Evolutionary conservation across 2,888 invertebrate genomes (phyloP).

Genomic region (Nowickia ferox): DNA sequence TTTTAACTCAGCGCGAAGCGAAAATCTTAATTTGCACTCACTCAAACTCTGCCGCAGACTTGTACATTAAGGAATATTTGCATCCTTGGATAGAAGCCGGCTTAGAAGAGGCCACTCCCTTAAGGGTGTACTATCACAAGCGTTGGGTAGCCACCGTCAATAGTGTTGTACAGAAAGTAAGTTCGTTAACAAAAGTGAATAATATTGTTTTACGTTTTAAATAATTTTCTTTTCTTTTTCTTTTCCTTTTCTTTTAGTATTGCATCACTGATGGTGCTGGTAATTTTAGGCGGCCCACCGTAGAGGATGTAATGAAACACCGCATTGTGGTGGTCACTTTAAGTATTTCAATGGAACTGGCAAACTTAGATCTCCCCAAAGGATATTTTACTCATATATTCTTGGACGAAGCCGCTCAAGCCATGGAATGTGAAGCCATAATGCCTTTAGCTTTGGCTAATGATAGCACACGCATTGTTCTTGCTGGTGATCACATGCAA

Average conservation of each 20-base stretch:
- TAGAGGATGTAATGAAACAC: constrained; percentile 88
- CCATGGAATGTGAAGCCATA: constrained; percentile 93
- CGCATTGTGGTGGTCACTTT: constrained; percentile 91
- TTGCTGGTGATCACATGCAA: constrained; percentile 94
- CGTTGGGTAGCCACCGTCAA: constrained; percentile 91
- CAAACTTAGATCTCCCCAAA: constrained; percentile 87
- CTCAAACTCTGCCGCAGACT: constrained; percentile 93
- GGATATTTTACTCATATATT: constrained; percentile 90
- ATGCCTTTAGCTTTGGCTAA: constrained; percentile 90
- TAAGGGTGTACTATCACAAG: constrained; percentile 91
- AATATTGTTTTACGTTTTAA: background rate
- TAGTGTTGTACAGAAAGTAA: constrained; percentile 87
- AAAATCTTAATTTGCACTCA: constrained; percentile 92
- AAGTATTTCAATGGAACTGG: constrained; percentile 90
- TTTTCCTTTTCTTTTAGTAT: constrained; percentile 84
- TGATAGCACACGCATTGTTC: constrained; percentile 88
- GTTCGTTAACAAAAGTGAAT: constrained; percentile 11
- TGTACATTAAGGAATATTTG: constrained; percentile 93
- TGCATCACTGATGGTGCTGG: constrained; percentile 87
- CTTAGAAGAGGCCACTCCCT: constrained; percentile 87
- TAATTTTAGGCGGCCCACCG: constrained; percentile 88
- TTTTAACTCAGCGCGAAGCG: constrained; percentile 86
- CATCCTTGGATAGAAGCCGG: constrained; percentile 89
- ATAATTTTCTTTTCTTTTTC: background rate
- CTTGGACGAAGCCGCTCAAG: constrained; percentile 94